Conservation (phyloP, 2,113 vertebrate species). For the Scopus umbretta region DNA sequence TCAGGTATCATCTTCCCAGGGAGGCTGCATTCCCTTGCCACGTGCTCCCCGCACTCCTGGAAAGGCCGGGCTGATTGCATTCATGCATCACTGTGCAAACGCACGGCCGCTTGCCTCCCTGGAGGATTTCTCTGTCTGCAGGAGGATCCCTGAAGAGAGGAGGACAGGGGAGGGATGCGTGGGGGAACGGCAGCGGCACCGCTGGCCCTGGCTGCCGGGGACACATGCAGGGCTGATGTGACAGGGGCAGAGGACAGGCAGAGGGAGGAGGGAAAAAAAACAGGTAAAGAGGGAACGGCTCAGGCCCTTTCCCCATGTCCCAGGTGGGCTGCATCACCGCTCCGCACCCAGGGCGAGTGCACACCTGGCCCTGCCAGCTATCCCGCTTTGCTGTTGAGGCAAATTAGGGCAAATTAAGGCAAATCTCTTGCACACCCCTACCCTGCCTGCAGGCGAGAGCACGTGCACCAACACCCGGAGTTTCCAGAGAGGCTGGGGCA, state of each 20-base stretch:
- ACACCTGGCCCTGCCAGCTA: not conserved
- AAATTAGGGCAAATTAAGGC: not conserved
- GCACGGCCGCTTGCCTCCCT: not conserved
- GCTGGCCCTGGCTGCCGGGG: not conserved
- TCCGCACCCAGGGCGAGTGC: fast-evolving
- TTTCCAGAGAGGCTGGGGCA: not conserved
- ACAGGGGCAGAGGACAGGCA: not conserved
- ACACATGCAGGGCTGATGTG: fast-evolving
- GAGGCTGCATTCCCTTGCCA: not conserved
- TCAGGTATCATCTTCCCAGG: not conserved
- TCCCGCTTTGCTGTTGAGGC: not conserved
- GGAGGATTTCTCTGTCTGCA: not conserved
- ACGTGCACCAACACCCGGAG: not conserved
- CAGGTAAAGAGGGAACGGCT: not conserved
- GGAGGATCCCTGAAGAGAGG: not conserved
- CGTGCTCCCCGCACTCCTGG: not conserved
- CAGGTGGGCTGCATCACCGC: not conserved
- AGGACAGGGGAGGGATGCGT: not conserved
- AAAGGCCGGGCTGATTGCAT: not conserved
- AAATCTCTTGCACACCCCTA: not conserved
- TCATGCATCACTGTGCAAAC: not conserved
- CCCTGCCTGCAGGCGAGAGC: not conserved
- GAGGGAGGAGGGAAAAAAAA: not conserved
- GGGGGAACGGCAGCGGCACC: fast-evolving
- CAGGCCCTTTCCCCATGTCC: not conserved